Conservation (phyloP, 2,888 invertebrate genomes). For the Apeira syringaria region DNA sequence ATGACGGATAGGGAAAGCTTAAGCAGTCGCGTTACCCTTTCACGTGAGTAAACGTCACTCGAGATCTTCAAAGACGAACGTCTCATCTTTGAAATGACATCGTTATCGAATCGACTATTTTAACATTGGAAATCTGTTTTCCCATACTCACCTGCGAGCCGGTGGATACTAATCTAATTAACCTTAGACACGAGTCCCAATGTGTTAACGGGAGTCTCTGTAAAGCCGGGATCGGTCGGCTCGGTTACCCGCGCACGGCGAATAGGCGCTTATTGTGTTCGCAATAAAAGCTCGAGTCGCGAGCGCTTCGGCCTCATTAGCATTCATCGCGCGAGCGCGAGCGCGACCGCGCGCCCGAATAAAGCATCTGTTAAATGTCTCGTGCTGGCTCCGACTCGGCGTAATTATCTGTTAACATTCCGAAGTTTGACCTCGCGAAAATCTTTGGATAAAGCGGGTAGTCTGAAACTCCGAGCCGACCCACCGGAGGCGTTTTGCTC, state of each 20-base stretch:
- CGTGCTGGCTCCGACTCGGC: constrained; percentile 80
- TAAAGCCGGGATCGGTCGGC: constrained; percentile 48
- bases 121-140: constrained; percentile 50
- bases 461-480: constrained; percentile 58
- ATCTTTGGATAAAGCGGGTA: constrained; percentile 67
- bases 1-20: constrained; percentile 17
- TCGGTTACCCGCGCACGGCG: constrained; percentile 39
- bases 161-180: constrained; percentile 79
- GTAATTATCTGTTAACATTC: constrained; percentile 84
- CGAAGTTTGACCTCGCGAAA: constrained; percentile 81
- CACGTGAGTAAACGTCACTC: constrained; percentile 8
- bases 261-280: constrained; percentile 48
- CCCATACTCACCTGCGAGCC: constrained; percentile 59
- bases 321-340: constrained; percentile 80
- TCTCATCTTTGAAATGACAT: constrained; percentile 12
- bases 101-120: constrained; percentile 15
- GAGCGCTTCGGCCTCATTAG: constrained; percentile 64
- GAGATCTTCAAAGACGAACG: too few species aligned
- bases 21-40: constrained; percentile 7
- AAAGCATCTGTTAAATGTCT: constrained; percentile 84
- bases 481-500: constrained; percentile 78
- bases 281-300: constrained; percentile 55
- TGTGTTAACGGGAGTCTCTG: constrained; percentile 76
- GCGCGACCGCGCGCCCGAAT: constrained; percentile 76
- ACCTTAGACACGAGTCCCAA: constrained; percentile 80